phyloP scores from a whole-genome alignment of 2,797 vertebrate species.

The Malacoraja senta region DNA sequence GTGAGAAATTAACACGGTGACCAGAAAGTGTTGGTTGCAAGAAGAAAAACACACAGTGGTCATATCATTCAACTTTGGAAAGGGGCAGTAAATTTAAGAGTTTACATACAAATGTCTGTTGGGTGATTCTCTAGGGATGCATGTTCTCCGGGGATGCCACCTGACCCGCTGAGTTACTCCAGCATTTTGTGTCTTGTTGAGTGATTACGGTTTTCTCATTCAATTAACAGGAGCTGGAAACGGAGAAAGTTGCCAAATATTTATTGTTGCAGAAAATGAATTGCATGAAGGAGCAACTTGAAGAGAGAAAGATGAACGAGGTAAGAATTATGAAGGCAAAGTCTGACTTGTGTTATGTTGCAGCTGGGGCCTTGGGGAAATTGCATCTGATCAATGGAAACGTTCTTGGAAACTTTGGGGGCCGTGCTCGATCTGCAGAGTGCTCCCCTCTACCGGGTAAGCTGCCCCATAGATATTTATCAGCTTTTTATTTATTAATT shows the following conservation, averaged over 20 bases:
- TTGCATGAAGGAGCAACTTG: not conserved
- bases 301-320: not conserved
- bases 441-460: not conserved
- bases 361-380: not conserved
- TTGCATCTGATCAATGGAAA: not conserved
- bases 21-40: conserved; percentile 5
- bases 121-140: not conserved
- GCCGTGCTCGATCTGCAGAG: not conserved
- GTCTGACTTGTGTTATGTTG: not conserved
- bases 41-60: not conserved
- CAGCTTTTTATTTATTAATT: not conserved
- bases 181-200: not conserved
- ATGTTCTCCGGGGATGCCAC: not conserved
- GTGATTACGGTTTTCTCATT: not conserved
- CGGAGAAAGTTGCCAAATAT: conserved; percentile 10
- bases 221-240: conserved; percentile 16
- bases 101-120: not conserved
- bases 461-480: not conserved
- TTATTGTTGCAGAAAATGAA: not conserved
- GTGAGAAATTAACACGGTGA: not conserved
- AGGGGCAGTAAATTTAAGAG: no score
- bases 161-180: no score
- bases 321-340: not conserved
- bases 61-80: not conserved
- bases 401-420: not conserved